Evolutionary conservation across 2,113 vertebrate species (phyloP).

Genomic region (Lutjanus erythropterus): DNA sequence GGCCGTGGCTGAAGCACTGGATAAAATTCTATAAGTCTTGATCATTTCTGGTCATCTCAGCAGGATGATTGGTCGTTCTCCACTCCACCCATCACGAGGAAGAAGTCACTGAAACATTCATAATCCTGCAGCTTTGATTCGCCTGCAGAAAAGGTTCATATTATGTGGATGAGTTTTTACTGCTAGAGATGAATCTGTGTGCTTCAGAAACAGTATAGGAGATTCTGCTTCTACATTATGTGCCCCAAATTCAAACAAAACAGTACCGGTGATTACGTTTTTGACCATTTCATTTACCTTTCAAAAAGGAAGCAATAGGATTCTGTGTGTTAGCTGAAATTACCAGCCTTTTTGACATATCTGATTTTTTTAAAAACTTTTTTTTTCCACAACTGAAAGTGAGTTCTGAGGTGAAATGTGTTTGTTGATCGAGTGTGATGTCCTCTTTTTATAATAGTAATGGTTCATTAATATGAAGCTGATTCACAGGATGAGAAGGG

Average conservation of each 20-base stretch:
- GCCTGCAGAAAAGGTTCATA: neutral
- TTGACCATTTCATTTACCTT: constrained; percentile 55
- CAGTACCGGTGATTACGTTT: neutral
- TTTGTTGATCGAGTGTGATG: neutral
- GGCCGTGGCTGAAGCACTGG: constrained; percentile 23
- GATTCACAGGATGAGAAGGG: neutral
- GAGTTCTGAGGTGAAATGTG: neutral
- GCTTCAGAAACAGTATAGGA: constrained; percentile 3
- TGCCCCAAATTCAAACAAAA: constrained; percentile 14
- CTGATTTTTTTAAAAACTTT: constrained; percentile 6
- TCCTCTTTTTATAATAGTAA: constrained; percentile 9
- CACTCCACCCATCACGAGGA: constrained; percentile 5
- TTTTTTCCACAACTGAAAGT: neutral
- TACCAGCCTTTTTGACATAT: neutral
- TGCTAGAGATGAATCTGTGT: constrained; percentile 12
- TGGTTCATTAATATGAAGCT: constrained; percentile 1
- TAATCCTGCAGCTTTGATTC: constrained; percentile 14
- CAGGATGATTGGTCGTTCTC: neutral
- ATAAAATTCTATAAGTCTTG: neutral
- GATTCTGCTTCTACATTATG: neutral
- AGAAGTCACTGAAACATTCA: neutral
- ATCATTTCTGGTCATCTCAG: neutral
- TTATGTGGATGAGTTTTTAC: neutral
- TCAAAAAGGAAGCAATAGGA: constrained; percentile 63
- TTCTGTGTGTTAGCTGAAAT: constrained; percentile 21